Base-by-base conservation (phyloP, 2,888 invertebrate genomes). In the Alsophila aescularia region DNA sequence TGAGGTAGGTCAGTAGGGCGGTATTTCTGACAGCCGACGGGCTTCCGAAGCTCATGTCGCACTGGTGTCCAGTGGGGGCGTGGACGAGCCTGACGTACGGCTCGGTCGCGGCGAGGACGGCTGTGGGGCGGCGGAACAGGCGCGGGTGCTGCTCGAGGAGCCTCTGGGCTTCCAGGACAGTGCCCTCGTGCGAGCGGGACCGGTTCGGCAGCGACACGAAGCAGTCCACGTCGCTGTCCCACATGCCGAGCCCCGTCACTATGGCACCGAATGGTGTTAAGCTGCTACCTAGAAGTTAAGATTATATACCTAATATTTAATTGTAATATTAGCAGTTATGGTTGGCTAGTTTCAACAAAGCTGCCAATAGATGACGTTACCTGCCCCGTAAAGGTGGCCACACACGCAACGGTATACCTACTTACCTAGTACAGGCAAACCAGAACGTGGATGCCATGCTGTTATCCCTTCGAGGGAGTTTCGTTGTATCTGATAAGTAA, bases 161-260 rank as follows among this genome's bases (percentile, higher is more conserved):
- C 6, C 29, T 27, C 0, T 14, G 12, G 2, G 61, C 52, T 18
- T 59, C 58, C 6, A 36, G 2, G n/a, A 64, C 13, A 10, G 62
- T 41, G 9, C 45, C 12, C 2, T 36, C 13, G 2, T 49, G 31
- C 14, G 31, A n/a, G 39, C 21, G 16, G 1, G 48, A 14, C 35
- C 48, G 39, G 12, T 42, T 29, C 1, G 66, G 63, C 14, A 72
- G 10, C 2, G 32, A n/a, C 3, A 60, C 47, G 49, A 43, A 39
- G 32, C 64, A 58, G 55, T 75, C 75, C 0, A 58, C 44, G 51
- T 75, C 75, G 39, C 75, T 75, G 16, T 42, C 18, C 21, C 50
- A 48, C 5, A 54, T 16, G 2, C 58, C 64, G 9, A 75, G 48
- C 0, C 72, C 73, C 2, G 63, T 59, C 4, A 45, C 55, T 7